Conservation (phyloP, 2,888 invertebrate species). For the Melieria omissa region DNA sequence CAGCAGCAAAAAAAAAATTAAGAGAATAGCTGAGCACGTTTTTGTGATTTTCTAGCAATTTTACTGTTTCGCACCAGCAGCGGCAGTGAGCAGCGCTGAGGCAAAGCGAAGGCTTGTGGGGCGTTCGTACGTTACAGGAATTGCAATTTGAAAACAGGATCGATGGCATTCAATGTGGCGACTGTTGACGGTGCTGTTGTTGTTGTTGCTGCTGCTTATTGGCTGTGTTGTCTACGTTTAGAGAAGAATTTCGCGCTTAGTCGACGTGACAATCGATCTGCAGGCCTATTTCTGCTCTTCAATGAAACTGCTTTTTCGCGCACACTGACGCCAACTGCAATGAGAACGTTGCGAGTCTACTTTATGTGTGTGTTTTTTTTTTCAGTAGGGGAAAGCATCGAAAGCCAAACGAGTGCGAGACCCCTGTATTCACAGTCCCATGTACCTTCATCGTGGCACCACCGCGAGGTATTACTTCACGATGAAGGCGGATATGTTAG, state of each 20-base stretch:
- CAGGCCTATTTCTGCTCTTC: conserved; percentile 22
- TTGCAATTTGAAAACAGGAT: conserved; percentile 1
- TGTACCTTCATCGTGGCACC: too few relatives aligned
- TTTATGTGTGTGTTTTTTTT: too few relatives aligned
- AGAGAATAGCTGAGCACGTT: conserved; percentile 52
- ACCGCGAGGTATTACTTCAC: too few relatives aligned
- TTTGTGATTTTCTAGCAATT: conserved; percentile 62
- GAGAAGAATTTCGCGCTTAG: too few relatives aligned
- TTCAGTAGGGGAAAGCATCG: too few relatives aligned
- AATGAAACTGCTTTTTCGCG: conserved; percentile 12
- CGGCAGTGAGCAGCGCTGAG: neutral
- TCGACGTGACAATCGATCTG: neutral
- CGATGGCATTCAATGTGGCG: conserved; percentile 1
- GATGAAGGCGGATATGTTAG: too few relatives aligned
- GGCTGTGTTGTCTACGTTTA: too few relatives aligned
- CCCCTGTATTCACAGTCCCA: too few relatives aligned
- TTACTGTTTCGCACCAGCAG: conserved; percentile 46
- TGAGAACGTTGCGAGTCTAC: too few relatives aligned
- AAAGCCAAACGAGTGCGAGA: too few relatives aligned
- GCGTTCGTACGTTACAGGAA: too few relatives aligned
- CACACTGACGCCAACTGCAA: neutral
- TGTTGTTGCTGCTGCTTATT: conserved; percentile 1
- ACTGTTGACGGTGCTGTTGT: neutral
- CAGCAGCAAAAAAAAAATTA: conserved; percentile 16
- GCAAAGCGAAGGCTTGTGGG: too few relatives aligned